Conservation (phyloP, 2,113 vertebrate genomes). For the Galbula dea region DNA sequence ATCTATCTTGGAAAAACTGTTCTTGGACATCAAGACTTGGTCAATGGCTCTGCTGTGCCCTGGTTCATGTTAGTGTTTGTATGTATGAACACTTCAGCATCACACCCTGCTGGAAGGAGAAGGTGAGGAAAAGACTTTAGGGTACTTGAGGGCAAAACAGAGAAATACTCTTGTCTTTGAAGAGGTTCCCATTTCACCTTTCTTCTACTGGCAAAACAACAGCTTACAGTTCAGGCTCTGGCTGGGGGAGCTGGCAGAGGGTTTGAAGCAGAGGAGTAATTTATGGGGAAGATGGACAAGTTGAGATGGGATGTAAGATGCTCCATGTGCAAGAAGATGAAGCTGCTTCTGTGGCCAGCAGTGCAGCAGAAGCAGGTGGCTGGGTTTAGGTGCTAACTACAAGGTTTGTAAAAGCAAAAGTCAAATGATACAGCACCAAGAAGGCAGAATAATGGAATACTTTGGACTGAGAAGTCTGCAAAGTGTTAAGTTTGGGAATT, state of each 20-base stretch:
- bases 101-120: rapidly evolving
- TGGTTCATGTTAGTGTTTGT: neutral
- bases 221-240: neutral
- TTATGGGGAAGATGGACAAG: neutral
- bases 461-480: neutral
- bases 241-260: neutral
- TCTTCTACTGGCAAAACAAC: neutral
- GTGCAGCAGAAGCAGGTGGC: rapidly evolving
- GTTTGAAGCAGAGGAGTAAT: neutral
- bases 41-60: neutral
- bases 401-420: neutral
- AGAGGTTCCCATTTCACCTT: neutral
- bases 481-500: neutral
- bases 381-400: neutral
- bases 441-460: neutral
- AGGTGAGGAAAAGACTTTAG: rapidly evolving
- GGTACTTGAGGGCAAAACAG: neutral
- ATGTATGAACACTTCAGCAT: neutral
- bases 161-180: neutral
- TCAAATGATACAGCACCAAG: neutral
- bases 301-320: neutral
- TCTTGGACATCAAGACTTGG: neutral
- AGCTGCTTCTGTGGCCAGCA: neutral
- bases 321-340: neutral
- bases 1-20: neutral